Conservation (phyloP, 2,113 vertebrate genomes). For the Oxyruncus cristatus region DNA sequence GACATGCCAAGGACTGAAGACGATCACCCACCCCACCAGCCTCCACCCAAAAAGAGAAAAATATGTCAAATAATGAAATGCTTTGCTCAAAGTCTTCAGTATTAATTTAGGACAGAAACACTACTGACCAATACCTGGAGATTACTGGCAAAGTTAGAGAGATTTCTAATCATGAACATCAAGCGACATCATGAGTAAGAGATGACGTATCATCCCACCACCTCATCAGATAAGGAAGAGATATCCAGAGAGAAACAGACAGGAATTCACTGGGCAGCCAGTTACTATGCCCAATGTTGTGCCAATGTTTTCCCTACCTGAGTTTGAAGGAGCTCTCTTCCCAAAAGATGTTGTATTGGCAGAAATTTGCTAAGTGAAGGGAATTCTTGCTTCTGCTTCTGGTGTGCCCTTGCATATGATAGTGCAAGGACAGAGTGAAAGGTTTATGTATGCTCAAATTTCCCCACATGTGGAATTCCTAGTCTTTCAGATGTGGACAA, state of each 20-base stretch:
- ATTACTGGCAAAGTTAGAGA: not conserved
- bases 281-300: not conserved
- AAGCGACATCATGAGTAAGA: not conserved
- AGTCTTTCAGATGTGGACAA: not conserved
- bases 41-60: accelerated
- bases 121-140: not conserved
- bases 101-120: not conserved
- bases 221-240: not conserved
- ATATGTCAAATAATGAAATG: not conserved
- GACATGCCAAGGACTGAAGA: not conserved
- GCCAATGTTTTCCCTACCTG: not conserved
- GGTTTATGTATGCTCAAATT: not conserved
- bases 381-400: not conserved
- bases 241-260: not conserved
- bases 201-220: not conserved
- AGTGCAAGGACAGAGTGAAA: not conserved
- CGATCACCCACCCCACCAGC: accelerated
- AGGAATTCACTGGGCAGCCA: not conserved
- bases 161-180: not conserved
- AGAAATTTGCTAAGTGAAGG: not conserved
- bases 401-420: not conserved
- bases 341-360: not conserved
- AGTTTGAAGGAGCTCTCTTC: not conserved
- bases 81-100: not conserved
- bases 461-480: not conserved